phyloP scores from a whole-genome alignment of 2,888 invertebrate species.

The Drosophila hamatofila region DNA sequence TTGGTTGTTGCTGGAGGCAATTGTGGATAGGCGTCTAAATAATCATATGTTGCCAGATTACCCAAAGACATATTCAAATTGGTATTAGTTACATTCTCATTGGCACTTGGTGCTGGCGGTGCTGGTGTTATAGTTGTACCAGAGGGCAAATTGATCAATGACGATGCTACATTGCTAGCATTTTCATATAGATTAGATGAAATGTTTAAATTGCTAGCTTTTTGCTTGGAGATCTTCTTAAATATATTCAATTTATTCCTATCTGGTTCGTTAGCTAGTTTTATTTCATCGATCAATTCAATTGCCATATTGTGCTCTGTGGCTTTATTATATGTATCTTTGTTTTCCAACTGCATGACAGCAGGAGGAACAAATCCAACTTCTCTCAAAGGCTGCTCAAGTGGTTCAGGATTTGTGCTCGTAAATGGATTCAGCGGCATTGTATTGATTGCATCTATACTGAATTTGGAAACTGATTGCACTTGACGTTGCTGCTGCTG shows the following conservation, averaged over 20 bases:
- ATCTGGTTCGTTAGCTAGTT: constrained; percentile 92
- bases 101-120: constrained; percentile 40
- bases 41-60: constrained; percentile 17
- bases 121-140: constrained; percentile 84
- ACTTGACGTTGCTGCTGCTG: constrained; percentile 11
- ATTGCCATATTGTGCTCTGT: background rate
- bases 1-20: constrained; percentile 7
- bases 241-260: constrained; percentile 94
- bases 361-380: background rate
- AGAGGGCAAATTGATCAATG: constrained; percentile 81
- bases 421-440: background rate
- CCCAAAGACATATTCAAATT: constrained; percentile 1
- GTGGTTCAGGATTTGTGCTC: background rate
- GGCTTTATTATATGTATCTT: background rate
- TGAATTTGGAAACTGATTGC: constrained; percentile 9
- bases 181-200: constrained; percentile 35
- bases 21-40: constrained; percentile 1
- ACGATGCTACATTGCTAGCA: constrained; percentile 33
- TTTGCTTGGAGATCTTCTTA: constrained; percentile 90
- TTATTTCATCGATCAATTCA: constrained; percentile 49
- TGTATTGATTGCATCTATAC: background rate
- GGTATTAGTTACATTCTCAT: constrained; percentile 4
- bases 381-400: background rate
- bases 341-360: background rate
- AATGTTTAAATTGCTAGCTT: constrained; percentile 50